A percentile compares a stretch with the other conserved stretches of the same genome.
Conservation (phyloP, 2,888 invertebrate species). For the Drosophila greeni region DNA sequence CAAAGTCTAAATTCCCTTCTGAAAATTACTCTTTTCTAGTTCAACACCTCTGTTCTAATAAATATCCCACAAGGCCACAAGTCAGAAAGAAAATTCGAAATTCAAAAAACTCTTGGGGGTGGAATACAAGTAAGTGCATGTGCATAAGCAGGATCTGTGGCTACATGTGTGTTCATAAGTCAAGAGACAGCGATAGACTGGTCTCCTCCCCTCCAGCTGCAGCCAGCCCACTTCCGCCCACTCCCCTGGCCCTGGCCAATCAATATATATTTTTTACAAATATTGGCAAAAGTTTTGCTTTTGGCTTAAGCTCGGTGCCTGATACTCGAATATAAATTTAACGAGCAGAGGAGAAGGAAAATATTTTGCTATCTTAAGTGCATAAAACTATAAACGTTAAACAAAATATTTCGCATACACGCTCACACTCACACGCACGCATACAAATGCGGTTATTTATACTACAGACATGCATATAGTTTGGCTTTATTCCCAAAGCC, state of each 20-base stretch:
- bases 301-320: slow-evolving; percentile 58
- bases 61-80: background rate
- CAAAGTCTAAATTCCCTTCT: background rate
- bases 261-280: slow-evolving; percentile 74
- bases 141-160: slow-evolving; percentile 57
- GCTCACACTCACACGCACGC: slow-evolving; percentile 16
- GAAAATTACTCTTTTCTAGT: background rate
- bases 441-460: slow-evolving; percentile 67
- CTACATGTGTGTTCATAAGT: slow-evolving; percentile 30
- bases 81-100: slow-evolving; percentile 1
- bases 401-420: slow-evolving; percentile 68
- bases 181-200: slow-evolving; percentile 15
- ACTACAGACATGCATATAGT: slow-evolving; percentile 44
- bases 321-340: slow-evolving; percentile 66
- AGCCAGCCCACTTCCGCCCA: background rate
- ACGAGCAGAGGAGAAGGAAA: slow-evolving; percentile 36
- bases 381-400: slow-evolving; percentile 74
- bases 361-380: slow-evolving; percentile 71
- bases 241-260: slow-evolving; percentile 62
- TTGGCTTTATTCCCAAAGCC: slow-evolving; percentile 69
- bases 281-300: slow-evolving; percentile 73
- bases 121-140: slow-evolving; percentile 71
- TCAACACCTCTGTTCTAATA: background rate
- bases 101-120: slow-evolving; percentile 64
- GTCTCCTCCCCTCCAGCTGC: background rate